A percentile compares a stretch with the other conserved stretches of the same genome.
Conservation (phyloP, 2,888 invertebrate genomes). For the Bruchidius siliquastri region DNA sequence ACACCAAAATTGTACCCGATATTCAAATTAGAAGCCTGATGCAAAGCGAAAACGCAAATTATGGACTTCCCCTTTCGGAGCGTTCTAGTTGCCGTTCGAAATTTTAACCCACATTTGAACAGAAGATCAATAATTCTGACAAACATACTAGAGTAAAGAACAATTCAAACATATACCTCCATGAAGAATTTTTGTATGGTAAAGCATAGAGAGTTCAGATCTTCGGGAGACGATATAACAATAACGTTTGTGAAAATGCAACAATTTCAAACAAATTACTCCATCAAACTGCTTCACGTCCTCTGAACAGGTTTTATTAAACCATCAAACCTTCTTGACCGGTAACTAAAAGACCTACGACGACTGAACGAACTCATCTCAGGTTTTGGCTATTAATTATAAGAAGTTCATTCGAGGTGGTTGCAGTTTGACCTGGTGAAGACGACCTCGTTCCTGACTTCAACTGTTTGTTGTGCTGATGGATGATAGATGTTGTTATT, state of each 20-base stretch:
- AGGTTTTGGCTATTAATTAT: no score
- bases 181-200: conserved; percentile 19
- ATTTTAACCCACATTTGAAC: conserved; percentile 26
- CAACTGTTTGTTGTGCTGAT: no score
- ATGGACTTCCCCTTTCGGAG: conserved; percentile 15
- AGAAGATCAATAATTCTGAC: conserved; percentile 24
- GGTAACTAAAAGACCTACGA: no score
- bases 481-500: no score
- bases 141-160: conserved; percentile 16
- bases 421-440: no score
- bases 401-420: no score
- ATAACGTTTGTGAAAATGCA: background rate
- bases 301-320: no score
- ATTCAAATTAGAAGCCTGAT: conserved; percentile 22
- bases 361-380: no score
- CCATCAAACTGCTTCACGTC: no score
- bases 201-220: conserved; percentile 5
- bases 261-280: no score
- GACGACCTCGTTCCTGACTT: no score
- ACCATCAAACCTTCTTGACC: no score
- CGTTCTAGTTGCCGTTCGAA: conserved; percentile 18
- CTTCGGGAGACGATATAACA: background rate
- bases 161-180: conserved; percentile 25
- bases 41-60: conserved; percentile 22
- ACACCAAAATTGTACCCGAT: conserved; percentile 20